Evolutionary conservation across 2,113 vertebrate species (phyloP).

Genomic region (Corythornis madagascariensis): DNA sequence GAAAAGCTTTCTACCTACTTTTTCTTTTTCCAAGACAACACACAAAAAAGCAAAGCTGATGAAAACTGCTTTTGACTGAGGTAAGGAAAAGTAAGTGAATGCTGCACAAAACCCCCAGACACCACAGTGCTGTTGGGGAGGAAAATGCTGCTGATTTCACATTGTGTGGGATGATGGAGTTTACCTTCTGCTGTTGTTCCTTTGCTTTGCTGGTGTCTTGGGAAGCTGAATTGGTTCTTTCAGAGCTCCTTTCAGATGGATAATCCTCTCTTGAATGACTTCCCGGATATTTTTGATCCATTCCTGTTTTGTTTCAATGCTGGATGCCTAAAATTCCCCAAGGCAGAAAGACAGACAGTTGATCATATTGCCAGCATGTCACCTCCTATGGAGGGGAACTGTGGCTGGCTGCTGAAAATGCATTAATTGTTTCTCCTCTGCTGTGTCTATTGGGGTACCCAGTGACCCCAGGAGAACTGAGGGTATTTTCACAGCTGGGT

Average conservation of each 20-base stretch:
- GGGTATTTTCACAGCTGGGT: background rate
- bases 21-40: background rate
- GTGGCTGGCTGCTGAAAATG: background rate
- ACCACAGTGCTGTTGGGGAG: background rate
- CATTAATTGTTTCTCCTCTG: background rate
- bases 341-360: slow-evolving; percentile 20
- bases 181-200: slow-evolving; percentile 92
- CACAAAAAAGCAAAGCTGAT: background rate
- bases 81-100: background rate
- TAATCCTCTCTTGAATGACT: slow-evolving; percentile 98
- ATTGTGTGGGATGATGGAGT: background rate
- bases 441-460: background rate
- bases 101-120: background rate
- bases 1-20: background rate
- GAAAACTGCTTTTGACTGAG: background rate
- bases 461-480: background rate
- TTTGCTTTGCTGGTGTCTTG: slow-evolving; percentile 91
- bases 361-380: background rate
- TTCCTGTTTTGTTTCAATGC: slow-evolving; percentile 95
- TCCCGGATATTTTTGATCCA: slow-evolving; percentile 99
- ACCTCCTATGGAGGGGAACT: background rate
- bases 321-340: slow-evolving; percentile 83
- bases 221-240: slow-evolving; percentile 96
- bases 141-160: background rate
- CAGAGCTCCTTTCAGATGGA: slow-evolving; percentile 96